Evolutionary conservation across 2,113 vertebrate genomes (phyloP).

Genomic region (Polypterus senegalus): DNA sequence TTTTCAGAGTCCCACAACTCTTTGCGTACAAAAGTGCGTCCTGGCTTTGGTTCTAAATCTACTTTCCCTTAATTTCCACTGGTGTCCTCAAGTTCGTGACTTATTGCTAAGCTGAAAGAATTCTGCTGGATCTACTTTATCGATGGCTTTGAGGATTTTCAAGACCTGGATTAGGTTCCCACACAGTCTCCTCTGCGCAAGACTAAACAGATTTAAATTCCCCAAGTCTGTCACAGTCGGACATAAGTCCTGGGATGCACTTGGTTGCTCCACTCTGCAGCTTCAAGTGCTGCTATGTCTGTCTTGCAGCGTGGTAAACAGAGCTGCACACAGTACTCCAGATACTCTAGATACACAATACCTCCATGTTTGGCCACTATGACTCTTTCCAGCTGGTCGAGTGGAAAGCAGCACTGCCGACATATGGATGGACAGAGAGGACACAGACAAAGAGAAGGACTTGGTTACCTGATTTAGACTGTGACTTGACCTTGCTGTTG

Average conservation of each 20-base stretch:
- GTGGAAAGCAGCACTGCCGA: slow-evolving; percentile 5
- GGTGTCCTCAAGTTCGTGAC: too few relatives aligned
- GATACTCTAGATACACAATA: not conserved
- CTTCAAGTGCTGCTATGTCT: slow-evolving; percentile 25
- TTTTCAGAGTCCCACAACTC: too few relatives aligned
- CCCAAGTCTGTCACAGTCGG: too few relatives aligned
- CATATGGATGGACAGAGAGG: slow-evolving; percentile 1
- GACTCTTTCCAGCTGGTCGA: not conserved
- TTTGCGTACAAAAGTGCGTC: too few relatives aligned
- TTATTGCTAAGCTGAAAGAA: too few relatives aligned
- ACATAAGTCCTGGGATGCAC: too few relatives aligned
- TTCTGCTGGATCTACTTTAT: too few relatives aligned
- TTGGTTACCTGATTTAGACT: slow-evolving; percentile 29
- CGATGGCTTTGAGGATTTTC: not conserved
- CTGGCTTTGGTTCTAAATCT: too few relatives aligned
- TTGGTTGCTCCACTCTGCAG: too few relatives aligned
- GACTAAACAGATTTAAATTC: too few relatives aligned
- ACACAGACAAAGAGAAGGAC: slow-evolving; percentile 13
- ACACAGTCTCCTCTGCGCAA: not conserved
- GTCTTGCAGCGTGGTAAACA: slow-evolving; percentile 27
- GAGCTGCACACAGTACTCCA: slow-evolving; percentile 31
- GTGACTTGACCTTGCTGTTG: slow-evolving; percentile 51
- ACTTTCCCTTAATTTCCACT: too few relatives aligned
- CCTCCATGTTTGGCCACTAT: slow-evolving; percentile 16
- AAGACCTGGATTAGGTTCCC: not conserved